Evolutionary conservation across 2,888 invertebrate species (phyloP).

Genomic region (Drosophila planitibia): DNA sequence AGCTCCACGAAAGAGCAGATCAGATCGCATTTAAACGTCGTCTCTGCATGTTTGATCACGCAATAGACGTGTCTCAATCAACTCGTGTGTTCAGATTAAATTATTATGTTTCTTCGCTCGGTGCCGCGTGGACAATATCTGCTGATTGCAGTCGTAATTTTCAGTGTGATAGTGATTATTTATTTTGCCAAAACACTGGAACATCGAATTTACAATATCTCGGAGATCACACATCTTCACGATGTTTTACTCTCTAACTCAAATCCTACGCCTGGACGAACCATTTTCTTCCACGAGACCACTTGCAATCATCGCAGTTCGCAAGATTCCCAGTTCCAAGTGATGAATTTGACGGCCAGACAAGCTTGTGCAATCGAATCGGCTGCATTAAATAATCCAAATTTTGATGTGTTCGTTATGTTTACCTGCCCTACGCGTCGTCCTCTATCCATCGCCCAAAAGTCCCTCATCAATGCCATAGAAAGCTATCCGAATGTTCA

Average conservation of each 20-base stretch:
- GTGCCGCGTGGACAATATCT: background rate
- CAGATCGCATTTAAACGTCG: background rate
- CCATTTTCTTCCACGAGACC: slow-evolving; percentile 85
- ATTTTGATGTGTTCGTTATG: slow-evolving; percentile 80
- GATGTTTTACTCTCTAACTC: slow-evolving; percentile 47
- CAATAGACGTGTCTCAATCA: background rate
- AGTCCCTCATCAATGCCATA: slow-evolving; percentile 74
- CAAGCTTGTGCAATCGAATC: slow-evolving; percentile 85
- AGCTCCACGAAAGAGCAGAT: background rate
- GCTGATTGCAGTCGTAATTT: background rate
- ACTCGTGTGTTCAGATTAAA: background rate
- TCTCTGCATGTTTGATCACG: background rate
- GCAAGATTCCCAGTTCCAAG: slow-evolving; percentile 25
- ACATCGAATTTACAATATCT: background rate
- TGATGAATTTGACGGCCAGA: slow-evolving; percentile 75
- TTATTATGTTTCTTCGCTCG: background rate
- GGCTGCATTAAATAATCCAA: slow-evolving; percentile 83
- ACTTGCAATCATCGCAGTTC: slow-evolving; percentile 64
- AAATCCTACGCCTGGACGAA: slow-evolving; percentile 77
- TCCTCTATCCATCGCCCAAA: background rate
- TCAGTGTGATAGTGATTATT: background rate
- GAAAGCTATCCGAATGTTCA: slow-evolving; percentile 80
- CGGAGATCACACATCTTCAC: background rate
- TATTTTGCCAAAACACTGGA: too few species aligned
- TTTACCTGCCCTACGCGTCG: slow-evolving; percentile 81